Conservation (phyloP, 2,113 vertebrate species). For the Lepisosteus oculatus region DNA sequence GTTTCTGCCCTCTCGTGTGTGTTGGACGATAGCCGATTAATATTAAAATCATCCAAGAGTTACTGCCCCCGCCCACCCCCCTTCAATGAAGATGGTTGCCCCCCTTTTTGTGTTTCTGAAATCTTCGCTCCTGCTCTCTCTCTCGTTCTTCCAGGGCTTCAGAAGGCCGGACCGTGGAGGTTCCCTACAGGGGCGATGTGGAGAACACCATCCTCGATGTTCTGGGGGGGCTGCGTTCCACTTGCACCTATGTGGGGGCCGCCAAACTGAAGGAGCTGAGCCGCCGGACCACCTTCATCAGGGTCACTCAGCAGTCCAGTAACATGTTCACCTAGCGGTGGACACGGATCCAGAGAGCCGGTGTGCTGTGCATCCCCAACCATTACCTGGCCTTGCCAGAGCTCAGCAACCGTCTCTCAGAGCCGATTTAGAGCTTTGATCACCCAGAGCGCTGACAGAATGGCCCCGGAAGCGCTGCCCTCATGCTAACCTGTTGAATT, state of each 20-base stretch:
- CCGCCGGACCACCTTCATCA: slow-evolving; percentile 90
- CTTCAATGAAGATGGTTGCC: not conserved
- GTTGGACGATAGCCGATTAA: no score
- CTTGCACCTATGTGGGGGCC: slow-evolving; percentile 95
- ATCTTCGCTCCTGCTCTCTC: not conserved
- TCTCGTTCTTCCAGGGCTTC: slow-evolving; percentile 73
- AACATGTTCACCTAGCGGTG: slow-evolving; percentile 75
- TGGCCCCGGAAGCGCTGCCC: no score
- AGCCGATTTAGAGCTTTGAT: no score
- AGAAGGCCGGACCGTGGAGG: slow-evolving; percentile 90
- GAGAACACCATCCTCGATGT: slow-evolving; percentile 89
- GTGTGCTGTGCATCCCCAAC: not conserved
- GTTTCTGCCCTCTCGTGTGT: no score
- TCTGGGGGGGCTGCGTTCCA: slow-evolving; percentile 89
- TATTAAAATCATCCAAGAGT: no score
- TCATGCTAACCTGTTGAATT: no score
- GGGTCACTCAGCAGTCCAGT: slow-evolving; percentile 93
- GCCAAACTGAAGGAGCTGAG: slow-evolving; percentile 96
- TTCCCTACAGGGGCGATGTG: slow-evolving; percentile 86
- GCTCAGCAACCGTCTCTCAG: not conserved
- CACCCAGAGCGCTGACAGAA: no score
- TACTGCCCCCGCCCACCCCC: no score
- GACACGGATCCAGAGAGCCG: not conserved
- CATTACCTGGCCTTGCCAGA: not conserved
- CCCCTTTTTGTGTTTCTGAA: not conserved